Conservation (phyloP, 2,888 invertebrate genomes). For the Magallana nippona region DNA sequence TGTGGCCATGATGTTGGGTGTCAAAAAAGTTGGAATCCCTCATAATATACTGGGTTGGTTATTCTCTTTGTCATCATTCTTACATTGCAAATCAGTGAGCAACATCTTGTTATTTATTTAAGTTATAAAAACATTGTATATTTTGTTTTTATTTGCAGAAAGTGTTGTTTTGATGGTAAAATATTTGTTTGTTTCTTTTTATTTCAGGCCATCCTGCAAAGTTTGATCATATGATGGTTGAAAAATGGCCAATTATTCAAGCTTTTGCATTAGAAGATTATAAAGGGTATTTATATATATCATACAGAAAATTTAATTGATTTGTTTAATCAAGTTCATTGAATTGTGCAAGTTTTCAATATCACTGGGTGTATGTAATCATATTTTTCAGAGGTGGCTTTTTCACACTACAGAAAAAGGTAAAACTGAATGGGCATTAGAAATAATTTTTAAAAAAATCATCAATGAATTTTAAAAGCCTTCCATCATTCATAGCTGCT, state of each 20-base stretch:
- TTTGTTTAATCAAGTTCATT: not conserved
- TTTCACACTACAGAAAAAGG: conserved; percentile 76
- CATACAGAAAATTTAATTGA: not conserved
- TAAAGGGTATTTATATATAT: conserved; percentile 66
- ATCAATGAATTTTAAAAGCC: too few relatives aligned
- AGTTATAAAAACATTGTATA: too few relatives aligned
- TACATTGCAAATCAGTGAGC: too few relatives aligned
- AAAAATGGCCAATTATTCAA: conserved; percentile 79
- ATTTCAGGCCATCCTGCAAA: conserved; percentile 55
- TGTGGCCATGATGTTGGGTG: conserved; percentile 71
- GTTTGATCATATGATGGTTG: conserved; percentile 75
- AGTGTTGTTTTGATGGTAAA: too few relatives aligned
- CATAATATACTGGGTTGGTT: conserved; percentile 67
- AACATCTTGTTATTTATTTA: too few relatives aligned
- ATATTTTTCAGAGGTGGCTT: conserved; percentile 74
- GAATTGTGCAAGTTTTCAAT: not conserved
- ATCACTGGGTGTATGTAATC: not conserved
- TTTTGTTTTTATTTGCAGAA: too few relatives aligned
- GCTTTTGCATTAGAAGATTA: conserved; percentile 77
- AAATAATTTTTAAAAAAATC: too few relatives aligned
- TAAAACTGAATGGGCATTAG: conserved; percentile 32
- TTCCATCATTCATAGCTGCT: too few relatives aligned
- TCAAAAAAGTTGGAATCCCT: conserved; percentile 71
- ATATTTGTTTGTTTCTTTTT: not conserved
- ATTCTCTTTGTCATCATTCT: not conserved